These are phyloP conservation scores for Brachyptera risi DNA, from an alignment of 2,888 invertebrate genomes.

Conservation along the genomic window DNA sequence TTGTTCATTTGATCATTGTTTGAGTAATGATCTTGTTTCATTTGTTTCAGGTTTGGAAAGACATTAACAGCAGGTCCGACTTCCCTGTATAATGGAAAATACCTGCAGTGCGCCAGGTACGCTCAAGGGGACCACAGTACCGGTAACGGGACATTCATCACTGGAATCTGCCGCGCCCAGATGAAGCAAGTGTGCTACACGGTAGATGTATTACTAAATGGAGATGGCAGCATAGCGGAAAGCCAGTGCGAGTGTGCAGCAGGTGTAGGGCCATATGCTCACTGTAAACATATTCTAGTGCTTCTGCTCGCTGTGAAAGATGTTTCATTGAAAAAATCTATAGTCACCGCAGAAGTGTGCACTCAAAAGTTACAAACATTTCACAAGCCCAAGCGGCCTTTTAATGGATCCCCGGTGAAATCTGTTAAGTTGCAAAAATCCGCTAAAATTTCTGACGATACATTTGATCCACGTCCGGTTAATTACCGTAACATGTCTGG, in stretches of 20 bases:
- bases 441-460: no score
- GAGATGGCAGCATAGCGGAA: slow-evolving; percentile 16
- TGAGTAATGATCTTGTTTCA: no score
- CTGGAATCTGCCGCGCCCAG: slow-evolving; percentile 24
- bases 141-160: neutral
- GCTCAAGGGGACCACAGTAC: neutral
- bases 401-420: slow-evolving; percentile 26
- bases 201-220: slow-evolving; percentile 14
- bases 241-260: slow-evolving; percentile 29
- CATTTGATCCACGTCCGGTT: neutral
- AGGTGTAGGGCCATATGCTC: slow-evolving; percentile 24
- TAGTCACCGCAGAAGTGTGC: slow-evolving; percentile 3
- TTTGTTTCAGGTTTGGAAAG: neutral
- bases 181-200: slow-evolving; percentile 29
- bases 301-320: slow-evolving; percentile 15
- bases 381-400: slow-evolving; percentile 22
- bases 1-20: no score
- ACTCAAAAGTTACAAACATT: slow-evolving; percentile 24
- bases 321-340: neutral
- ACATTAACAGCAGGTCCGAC: neutral
- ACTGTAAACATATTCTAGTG: slow-evolving; percentile 28
- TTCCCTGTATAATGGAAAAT: neutral
- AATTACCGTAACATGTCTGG: neutral
- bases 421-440: neutral
- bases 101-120: neutral